These are phyloP conservation scores for Mastigias papua DNA, from an alignment of 30 jellyfish, hydroid and myxozoan species.

Conservation along the genomic window DNA sequence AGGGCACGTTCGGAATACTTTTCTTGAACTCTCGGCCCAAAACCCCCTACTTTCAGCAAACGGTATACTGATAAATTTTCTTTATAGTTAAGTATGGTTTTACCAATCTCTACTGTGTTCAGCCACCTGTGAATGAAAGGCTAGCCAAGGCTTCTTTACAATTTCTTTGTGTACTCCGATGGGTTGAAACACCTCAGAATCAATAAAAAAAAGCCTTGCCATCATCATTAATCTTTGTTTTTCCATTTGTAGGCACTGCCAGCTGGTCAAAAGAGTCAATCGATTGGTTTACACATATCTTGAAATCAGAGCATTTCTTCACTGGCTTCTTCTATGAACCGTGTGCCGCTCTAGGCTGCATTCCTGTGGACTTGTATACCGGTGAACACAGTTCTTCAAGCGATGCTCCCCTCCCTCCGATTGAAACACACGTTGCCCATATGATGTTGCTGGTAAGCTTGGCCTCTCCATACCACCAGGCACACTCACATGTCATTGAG, in stretches of 20 bases:
- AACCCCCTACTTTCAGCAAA: no score
- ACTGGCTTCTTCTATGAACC: constrained; percentile 60
- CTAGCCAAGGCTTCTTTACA: no score
- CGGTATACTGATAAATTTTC: no score
- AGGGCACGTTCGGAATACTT: no score
- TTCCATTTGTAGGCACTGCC: constrained; percentile 30
- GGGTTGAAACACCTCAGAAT: no score
- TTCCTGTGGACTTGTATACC: constrained; percentile 77
- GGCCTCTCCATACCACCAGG: constrained; percentile 60
- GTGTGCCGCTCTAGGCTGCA: neutral
- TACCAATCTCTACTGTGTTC: no score
- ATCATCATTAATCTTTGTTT: no score
- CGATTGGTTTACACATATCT: constrained; percentile 70
- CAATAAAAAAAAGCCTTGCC: no score
- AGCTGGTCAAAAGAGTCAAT: constrained; percentile 73
- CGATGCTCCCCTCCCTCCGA: constrained; percentile 68
- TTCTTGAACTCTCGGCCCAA: no score
- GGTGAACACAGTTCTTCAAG: constrained; percentile 10
- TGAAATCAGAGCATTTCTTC: constrained; percentile 68
- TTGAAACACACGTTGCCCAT: constrained; percentile 73
- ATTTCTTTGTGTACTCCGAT: no score
- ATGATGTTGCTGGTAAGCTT: constrained; percentile 74
- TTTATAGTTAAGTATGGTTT: no score
- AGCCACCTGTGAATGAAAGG: no score
- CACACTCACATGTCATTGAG: constrained; percentile 24